Evolutionary conservation across 2,888 invertebrate genomes (phyloP), one percentile per base, ranked within the genome.

Genomic region (Polia nebulosa): DNA sequence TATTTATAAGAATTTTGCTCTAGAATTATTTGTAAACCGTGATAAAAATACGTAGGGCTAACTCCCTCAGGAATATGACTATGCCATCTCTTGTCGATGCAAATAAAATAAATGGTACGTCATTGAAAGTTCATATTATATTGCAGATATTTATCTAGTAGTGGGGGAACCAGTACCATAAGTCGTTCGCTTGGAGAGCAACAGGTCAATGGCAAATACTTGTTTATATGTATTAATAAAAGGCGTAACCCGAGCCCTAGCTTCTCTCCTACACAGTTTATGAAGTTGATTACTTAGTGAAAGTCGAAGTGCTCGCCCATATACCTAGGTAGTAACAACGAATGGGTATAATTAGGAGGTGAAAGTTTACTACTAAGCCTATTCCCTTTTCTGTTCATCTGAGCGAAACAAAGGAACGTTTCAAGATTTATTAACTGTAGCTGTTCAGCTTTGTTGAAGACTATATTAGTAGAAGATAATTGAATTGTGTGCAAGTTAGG

Each of bases 231-330:
- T 65, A 68, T 68, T 63, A 78, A 61, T 70, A 75, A 65, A 67
- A 75, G 56, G 81, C 51, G 71, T 53, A 72, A 80, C 59, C 39
- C 25, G 25, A 66, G 39, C 57, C 63, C 52, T 64, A 41, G 72
- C 76, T 76, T 67, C 66, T 72, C 65, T 66, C 79, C 75, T 76
- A 66, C 82, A 79, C 65, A 63, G 32, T 71, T 75, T 71, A 80
- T 82, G 64, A 70, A 69, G 75, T 74, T 81, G 69, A 82, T 76
- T 76, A 67, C 58, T 62, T 47, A 76, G 80, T 80, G 82, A 80
- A 82, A 80, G 82, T 82, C 39, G 58, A 58, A 64, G 39, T 80
- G 56, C 49, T 63, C 11, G 49, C 34, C 52, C 72, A 66, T 45
- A 49, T 78, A 62, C 34, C 56, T 80, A 60, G 41, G 63, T 57